Conservation (phyloP, 2,113 vertebrate species). For the Etheostoma cragini region DNA sequence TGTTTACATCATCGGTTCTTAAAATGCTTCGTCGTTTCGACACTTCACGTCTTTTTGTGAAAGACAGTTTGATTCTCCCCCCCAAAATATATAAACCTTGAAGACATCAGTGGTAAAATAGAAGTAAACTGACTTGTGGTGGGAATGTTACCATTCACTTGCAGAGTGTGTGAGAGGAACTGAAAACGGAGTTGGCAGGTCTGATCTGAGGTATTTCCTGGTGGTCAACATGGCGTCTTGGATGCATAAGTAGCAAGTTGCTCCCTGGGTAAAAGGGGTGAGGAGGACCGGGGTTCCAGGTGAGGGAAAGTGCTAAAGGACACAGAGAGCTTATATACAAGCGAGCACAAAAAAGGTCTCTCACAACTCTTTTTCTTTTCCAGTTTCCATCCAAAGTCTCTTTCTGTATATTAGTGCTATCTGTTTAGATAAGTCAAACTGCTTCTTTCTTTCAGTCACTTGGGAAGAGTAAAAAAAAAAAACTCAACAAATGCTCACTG, state of each 20-base stretch:
- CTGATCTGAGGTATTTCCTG: slow-evolving; percentile 86
- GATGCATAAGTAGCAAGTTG: slow-evolving; percentile 83
- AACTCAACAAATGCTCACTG: background rate
- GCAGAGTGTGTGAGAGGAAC: slow-evolving; percentile 10
- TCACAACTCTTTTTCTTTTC: slow-evolving; percentile 35
- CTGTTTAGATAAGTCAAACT: slow-evolving; percentile 45
- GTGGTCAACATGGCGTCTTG: slow-evolving; percentile 78
- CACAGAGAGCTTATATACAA: slow-evolving; percentile 85
- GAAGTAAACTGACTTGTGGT: slow-evolving; percentile 61
- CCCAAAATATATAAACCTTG: slow-evolving; percentile 41
- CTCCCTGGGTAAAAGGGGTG: slow-evolving; percentile 69
- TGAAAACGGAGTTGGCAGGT: slow-evolving; percentile 60
- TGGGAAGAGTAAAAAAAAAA: slow-evolving; percentile 39
- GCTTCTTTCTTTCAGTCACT: slow-evolving; percentile 59
- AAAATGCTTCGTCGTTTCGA: slow-evolving; percentile 33
- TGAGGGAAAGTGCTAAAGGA: slow-evolving; percentile 82
- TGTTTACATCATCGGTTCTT: slow-evolving; percentile 26
- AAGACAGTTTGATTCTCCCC: background rate
- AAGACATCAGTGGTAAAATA: slow-evolving; percentile 61
- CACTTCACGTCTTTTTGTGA: slow-evolving; percentile 28
- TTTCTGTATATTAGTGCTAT: slow-evolving; percentile 57
- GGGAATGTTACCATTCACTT: slow-evolving; percentile 44
- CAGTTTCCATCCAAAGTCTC: slow-evolving; percentile 39
- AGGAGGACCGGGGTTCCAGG: slow-evolving; percentile 46
- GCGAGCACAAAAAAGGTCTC: slow-evolving; percentile 68